Conservation (phyloP, 2,113 vertebrate genomes). For the Chrysemys picta region DNA sequence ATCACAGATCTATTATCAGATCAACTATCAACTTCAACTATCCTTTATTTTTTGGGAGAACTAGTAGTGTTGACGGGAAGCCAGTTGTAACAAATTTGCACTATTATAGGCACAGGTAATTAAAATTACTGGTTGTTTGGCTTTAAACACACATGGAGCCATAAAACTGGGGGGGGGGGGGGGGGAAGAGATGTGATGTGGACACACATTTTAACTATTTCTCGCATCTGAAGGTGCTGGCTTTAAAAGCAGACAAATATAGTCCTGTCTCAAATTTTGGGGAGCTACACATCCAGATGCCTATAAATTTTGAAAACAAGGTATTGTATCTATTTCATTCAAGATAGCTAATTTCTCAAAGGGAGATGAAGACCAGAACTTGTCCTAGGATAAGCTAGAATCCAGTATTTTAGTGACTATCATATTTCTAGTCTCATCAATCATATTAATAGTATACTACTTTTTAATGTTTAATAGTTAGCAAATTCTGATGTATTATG, state of each 20-base stretch:
- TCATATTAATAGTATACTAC: neutral
- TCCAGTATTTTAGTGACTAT: conserved; percentile 81
- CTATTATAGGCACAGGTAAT: neutral
- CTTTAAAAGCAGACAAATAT: neutral
- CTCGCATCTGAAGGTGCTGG: neutral
- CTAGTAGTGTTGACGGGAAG: neutral
- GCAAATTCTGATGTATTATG: neutral
- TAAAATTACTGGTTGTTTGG: neutral
- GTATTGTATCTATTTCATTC: accelerated
- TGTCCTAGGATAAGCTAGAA: neutral
- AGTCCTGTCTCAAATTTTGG: neutral
- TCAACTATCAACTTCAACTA: neutral
- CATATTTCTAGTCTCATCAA: conserved; percentile 58
- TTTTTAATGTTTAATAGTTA: neutral
- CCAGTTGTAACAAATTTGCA: neutral
- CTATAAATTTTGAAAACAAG: neutral
- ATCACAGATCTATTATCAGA: neutral
- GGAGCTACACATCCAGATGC: neutral
- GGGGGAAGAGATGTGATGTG: neutral
- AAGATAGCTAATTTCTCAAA: neutral
- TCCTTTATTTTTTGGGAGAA: neutral
- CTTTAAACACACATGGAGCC: neutral
- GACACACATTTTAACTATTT: neutral
- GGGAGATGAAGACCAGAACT: neutral
- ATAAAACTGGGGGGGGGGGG: neutral